Evolutionary conservation across 2,888 invertebrate species (phyloP).

Genomic region (Nomada lathburiana): DNA sequence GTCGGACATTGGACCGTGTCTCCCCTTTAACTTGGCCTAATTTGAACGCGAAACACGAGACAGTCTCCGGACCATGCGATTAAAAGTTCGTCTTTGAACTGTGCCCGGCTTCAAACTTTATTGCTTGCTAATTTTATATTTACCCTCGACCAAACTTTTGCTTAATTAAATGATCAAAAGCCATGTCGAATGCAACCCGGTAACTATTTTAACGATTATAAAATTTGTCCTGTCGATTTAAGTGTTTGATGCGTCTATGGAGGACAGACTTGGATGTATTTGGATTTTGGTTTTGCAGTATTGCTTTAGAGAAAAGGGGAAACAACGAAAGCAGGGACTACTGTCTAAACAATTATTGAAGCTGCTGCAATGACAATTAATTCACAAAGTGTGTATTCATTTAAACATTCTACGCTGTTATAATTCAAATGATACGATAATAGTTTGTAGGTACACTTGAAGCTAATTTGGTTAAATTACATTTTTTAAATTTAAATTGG

Average conservation of each 20-base stretch:
- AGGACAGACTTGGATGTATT: background rate
- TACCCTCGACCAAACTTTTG: background rate
- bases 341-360: no score
- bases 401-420: no score
- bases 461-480: no score
- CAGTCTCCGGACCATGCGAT: slow-evolving; percentile 45
- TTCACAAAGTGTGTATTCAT: no score
- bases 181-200: slow-evolving; percentile 1
- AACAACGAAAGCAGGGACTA: no score
- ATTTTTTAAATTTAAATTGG: no score
- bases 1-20: slow-evolving; percentile 49
- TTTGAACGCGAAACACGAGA: slow-evolving; percentile 60
- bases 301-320: no score
- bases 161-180: slow-evolving; percentile 31
- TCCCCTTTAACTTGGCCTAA: slow-evolving; percentile 69
- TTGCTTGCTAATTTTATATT: slow-evolving; percentile 41
- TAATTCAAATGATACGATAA: no score
- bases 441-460: no score
- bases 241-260: background rate
- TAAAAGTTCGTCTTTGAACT: slow-evolving; percentile 54
- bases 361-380: no score
- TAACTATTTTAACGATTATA: background rate
- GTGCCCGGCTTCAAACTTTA: slow-evolving; percentile 23
- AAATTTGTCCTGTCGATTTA: background rate
- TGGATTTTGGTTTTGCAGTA: no score